Evolutionary conservation across 1,140 invertebrate species (phyloP), one percentile per base, ranked within the genome.

Genomic region (Aethina tumida): DNA sequence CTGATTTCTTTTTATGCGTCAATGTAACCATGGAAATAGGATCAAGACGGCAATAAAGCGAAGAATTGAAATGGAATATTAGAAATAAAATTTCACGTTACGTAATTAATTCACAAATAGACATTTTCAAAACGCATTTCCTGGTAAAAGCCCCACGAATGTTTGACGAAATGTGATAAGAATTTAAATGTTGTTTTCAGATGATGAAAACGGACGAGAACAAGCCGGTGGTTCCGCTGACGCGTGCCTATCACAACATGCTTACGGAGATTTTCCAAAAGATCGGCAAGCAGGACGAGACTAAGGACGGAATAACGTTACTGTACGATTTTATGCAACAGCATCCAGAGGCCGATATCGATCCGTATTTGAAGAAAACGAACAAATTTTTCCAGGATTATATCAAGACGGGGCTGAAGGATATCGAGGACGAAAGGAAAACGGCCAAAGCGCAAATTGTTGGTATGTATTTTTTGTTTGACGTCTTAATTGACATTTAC

Each of bases 311-410:
- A 19, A 64, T 97, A 19, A 71, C 74, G 38, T 80, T 91, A 50
- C 64, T 97, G 4, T 94, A 92, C 55, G 89, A 94, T 44, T 90
- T 95, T 55, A 79, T 89, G 69, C 74, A 81, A 53, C 78, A 87
- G 58, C 77, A 94, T 65, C 91, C 91, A 0, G 85, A 93, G 45
- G 85, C 89, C 12, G 87, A 94, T 58, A 74, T 91, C n/a, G 83
- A 88, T 60, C 85, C 85, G 18, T 94, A 89, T 59, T 70, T 97
- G 51, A 77, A 82, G 46, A 89, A 85, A 50, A 84, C 86, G 1
- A 91, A 88, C 28, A 80, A 84, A 53, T 89, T 84, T 60, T 95
- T 97, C 66, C 85, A 91, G 63, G 83, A 88, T 50, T 96, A 90
- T 56, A 90, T 97, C 49, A 81, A 90, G 55, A 73, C 84, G 39